Evolutionary conservation across 2,113 vertebrate genomes (phyloP), one percentile per base, ranked within the genome.

Genomic region (Lontra canadensis): DNA sequence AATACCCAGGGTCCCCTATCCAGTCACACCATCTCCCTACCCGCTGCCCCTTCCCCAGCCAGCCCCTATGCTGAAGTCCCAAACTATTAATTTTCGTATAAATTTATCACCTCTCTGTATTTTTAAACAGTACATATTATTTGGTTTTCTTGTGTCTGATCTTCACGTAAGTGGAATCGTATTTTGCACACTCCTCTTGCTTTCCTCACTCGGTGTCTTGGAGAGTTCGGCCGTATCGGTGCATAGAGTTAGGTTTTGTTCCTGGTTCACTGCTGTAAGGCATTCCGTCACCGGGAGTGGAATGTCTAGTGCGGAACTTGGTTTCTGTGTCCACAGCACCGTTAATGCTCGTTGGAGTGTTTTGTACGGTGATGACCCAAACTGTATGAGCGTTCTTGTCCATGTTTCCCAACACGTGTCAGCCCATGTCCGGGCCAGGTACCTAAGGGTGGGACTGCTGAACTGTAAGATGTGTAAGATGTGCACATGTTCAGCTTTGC

Each of bases 281-380:
- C 20, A 47, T 57, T 44, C 44, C 14, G 0, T 55, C 44, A 20
- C 18, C 1, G 2, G n/a, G 18, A 55, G 20, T 6, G 25, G 61
- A 29, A 15, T 47, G 73, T 63, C 71, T 47, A 21, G 2, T 3
- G 3, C 31, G 7, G 73, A 57, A 6, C 71, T 39, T 10, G 4
- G 21, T 67, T 8, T 34, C 0, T 10, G 44, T 18, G 80, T 47
- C 67, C 25, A 6, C 3, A 4, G 7, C 80, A n/a, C 80, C 52
- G 0, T 26, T 29, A 2, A 13, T 13, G 49, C 47, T 39, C 15
- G 1, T 39, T 34, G 29, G 23, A 1, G 52, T 23, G 10, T 18
- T 80, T 29, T 31, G 73, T 49, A 26, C 61, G 14, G 2, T 4
- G 29, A 10, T 4, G 39, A 61, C 52, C 74, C 31, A 42, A 52